Evolutionary conservation across 2,888 invertebrate species (phyloP).

Genomic region (Brassicogethes aeneus): DNA sequence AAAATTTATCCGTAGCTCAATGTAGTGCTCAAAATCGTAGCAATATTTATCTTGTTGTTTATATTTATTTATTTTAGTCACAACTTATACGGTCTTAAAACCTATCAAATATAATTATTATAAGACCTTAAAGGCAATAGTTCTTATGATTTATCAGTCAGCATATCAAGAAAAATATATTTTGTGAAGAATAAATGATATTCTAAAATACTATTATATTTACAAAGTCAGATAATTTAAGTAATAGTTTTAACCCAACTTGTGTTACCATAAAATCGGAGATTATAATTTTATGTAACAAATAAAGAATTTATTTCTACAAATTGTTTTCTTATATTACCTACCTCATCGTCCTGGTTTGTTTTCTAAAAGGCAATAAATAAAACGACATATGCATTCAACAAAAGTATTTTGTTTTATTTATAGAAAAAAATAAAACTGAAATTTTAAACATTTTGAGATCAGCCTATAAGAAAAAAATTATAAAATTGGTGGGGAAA

Average conservation of each 20-base stretch:
- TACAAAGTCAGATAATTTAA: background rate
- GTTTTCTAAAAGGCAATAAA: background rate
- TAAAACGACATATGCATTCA: background rate
- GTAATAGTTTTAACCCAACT: background rate
- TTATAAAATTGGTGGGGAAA: no score
- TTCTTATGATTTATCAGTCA: slow-evolving; percentile 1
- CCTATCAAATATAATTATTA: no score
- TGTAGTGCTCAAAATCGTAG: slow-evolving; percentile 10
- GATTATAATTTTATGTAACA: background rate
- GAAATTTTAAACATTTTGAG: background rate
- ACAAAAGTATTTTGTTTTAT: background rate
- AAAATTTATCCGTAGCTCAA: slow-evolving; percentile 11
- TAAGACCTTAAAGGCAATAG: background rate
- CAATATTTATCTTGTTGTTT: no score
- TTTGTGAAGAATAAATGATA: background rate
- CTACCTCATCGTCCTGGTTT: no score
- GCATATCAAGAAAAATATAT: background rate
- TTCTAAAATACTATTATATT: background rate
- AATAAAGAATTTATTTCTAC: background rate
- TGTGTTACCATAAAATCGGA: background rate
- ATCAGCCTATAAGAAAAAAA: no score
- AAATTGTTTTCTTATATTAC: background rate
- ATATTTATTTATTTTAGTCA: no score
- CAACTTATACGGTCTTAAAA: no score
- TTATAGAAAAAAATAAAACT: background rate